phyloP scores from a whole-genome alignment of 1,140 invertebrate genomes.

The Drosophila bocqueti region DNA sequence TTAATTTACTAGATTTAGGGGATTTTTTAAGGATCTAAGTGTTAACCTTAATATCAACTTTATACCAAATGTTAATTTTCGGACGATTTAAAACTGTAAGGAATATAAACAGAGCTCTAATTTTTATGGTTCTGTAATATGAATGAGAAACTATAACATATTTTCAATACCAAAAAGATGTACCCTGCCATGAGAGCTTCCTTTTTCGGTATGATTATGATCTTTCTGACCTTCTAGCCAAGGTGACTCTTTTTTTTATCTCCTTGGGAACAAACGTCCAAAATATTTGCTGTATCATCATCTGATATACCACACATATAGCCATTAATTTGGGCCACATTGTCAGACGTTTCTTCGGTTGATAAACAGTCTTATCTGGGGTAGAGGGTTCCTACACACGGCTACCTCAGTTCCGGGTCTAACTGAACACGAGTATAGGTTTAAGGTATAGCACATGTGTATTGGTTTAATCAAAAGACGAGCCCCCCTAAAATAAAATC shows the following conservation, averaged over 20 bases:
- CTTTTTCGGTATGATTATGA: background rate
- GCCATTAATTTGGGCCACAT: background rate
- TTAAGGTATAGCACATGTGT: background rate
- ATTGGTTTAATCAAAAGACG: conserved; percentile 6
- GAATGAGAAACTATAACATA: background rate
- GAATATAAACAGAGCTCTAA: background rate
- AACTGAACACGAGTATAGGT: background rate
- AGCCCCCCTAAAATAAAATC: conserved; percentile 2
- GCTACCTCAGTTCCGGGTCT: background rate
- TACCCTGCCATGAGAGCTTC: background rate
- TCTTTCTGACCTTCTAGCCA: conserved; percentile 17
- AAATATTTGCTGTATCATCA: conserved; percentile 22
- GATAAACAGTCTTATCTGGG: conserved; percentile 35
- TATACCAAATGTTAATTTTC: background rate
- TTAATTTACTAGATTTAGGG: background rate
- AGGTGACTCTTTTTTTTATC: conserved; percentile 54
- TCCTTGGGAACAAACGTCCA: conserved; percentile 16
- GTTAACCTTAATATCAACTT: background rate
- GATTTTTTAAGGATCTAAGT: background rate
- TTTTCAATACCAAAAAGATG: background rate
- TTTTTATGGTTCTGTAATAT: too few species aligned
- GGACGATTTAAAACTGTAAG: background rate
- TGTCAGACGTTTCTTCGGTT: background rate
- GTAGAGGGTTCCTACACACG: background rate
- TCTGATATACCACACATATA: background rate